Evolutionary conservation across 2,888 invertebrate genomes (phyloP), one percentile per base, ranked within the genome.

Genomic region (Amblyjoppa fuscipennis): DNA sequence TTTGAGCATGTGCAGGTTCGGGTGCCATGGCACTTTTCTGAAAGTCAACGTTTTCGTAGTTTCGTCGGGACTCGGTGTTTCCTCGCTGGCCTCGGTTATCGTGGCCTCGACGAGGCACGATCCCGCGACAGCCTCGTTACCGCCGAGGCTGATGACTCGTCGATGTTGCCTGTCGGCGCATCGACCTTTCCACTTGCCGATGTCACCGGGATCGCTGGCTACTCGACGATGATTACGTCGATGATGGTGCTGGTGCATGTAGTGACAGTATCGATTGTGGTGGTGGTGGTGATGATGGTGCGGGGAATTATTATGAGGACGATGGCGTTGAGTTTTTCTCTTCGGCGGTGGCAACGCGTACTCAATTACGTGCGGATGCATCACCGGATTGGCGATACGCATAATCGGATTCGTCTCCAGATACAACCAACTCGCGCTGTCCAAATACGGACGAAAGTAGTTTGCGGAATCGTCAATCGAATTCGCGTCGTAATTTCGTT

Each of bases 1-100:
- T 87, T 94, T 94, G 89, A 94, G 93, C 94, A 94, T 94, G 89
- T 94, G 94, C 88, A 94, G 91, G 87, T 94, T 94, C 49, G 94
- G 92, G 91, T 94, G 94, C 94, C 94, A 94, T 91, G 94, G 94
- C 92, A 94, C 94, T 93, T 94, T 94, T 88, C 94, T 92, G 90
- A 94, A 94, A n/a, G 94, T 93, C 87, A 91, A 91, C 82, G 90
- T 90, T 69, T 86, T 90, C 81, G 87, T 83, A 59, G 85, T 82
- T 61, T 90, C 90, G 61, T 90, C 91, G 11, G 87, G 87, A 66
- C 78, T 75, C 64, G 81, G 85, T 69, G 83, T 83, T n/a, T 90
- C 90, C 49, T 89, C 89, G 81, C 84, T 86, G 49, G 87, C 88
- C 59, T 89, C 89, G 53, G 75, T 77, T 69, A 88, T 88, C 61